Evolutionary conservation across 2,797 vertebrate species (phyloP).

Genomic region (Acanthurus leucopareius): DNA sequence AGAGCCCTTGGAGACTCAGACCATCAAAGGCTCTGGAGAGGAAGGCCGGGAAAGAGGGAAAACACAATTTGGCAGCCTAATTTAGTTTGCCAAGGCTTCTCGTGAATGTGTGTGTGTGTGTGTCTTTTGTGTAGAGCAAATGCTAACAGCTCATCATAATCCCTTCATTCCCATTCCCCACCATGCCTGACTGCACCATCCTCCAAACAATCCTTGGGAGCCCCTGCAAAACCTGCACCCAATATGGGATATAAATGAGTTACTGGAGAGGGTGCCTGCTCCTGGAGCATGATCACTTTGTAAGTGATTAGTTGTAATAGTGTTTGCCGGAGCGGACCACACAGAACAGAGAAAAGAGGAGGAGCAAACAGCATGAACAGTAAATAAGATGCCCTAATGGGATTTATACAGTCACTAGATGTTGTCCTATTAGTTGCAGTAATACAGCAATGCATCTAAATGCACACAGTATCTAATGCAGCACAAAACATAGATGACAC

Average conservation of each 20-base stretch:
- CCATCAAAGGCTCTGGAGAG: constrained; percentile 51
- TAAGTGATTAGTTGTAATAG: constrained; percentile 7
- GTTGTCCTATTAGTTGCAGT: background rate
- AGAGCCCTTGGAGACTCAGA: constrained; percentile 50
- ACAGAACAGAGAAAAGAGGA: background rate
- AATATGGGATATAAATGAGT: constrained; percentile 14
- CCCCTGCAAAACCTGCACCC: constrained; percentile 24
- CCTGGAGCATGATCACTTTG: constrained; percentile 14
- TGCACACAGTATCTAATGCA: background rate
- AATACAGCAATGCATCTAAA: background rate
- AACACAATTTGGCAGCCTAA: constrained; percentile 59
- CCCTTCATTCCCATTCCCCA: constrained; percentile 78
- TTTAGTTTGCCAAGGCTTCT: constrained; percentile 51
- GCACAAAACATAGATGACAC: background rate
- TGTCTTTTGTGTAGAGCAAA: constrained; percentile 53
- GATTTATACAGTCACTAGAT: constrained; percentile 1
- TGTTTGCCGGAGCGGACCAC: background rate
- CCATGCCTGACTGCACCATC: constrained; percentile 72
- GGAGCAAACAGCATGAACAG: constrained; percentile 1
- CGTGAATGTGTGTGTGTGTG: constrained; percentile 9
- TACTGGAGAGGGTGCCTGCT: constrained; percentile 16
- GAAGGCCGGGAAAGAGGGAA: constrained; percentile 17
- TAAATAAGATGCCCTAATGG: background rate
- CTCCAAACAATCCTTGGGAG: constrained; percentile 48
- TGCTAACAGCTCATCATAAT: constrained; percentile 76